These are phyloP conservation scores for Myrmophylax atrothorax DNA, from an alignment of 2,113 vertebrate species.

Conservation along the genomic window DNA sequence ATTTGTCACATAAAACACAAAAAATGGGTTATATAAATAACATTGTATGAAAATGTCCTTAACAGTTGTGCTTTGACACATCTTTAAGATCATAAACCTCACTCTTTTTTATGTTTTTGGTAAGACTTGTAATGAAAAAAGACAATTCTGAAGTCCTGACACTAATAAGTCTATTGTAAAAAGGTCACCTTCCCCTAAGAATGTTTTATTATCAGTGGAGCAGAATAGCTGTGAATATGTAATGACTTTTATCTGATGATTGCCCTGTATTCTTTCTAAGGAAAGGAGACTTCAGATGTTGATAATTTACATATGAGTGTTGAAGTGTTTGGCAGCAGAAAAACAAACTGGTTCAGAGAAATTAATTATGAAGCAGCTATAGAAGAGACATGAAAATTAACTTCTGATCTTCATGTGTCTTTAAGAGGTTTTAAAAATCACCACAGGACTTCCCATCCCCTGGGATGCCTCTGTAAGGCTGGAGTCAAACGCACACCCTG, in stretches of 20 bases:
- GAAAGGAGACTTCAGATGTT: slow-evolving; percentile 31
- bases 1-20: not conserved
- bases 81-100: slow-evolving; percentile 62
- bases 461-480: accelerated
- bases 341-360: slow-evolving; percentile 48
- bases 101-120: slow-evolving; percentile 33
- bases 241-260: slow-evolving; percentile 76
- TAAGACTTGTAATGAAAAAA: slow-evolving; percentile 53
- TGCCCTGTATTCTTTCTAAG: slow-evolving; percentile 62
- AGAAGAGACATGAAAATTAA: slow-evolving; percentile 7
- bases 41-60: not conserved
- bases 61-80: slow-evolving; percentile 19
- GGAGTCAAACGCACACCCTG: accelerated
- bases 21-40: slow-evolving; percentile 7
- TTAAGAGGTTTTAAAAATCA: not conserved
- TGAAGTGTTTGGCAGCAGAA: slow-evolving; percentile 39
- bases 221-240: slow-evolving; percentile 75
- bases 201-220: slow-evolving; percentile 75
- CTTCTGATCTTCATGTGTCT: not conserved
- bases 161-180: slow-evolving; percentile 76
- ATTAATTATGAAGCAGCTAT: slow-evolving; percentile 38
- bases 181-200: slow-evolving; percentile 79
- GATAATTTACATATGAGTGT: slow-evolving; percentile 36
- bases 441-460: not conserved
- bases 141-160: slow-evolving; percentile 68